These are phyloP conservation scores for Hemichromis elongatus DNA, from an alignment of 2,113 vertebrate species.

Conservation along the genomic window DNA sequence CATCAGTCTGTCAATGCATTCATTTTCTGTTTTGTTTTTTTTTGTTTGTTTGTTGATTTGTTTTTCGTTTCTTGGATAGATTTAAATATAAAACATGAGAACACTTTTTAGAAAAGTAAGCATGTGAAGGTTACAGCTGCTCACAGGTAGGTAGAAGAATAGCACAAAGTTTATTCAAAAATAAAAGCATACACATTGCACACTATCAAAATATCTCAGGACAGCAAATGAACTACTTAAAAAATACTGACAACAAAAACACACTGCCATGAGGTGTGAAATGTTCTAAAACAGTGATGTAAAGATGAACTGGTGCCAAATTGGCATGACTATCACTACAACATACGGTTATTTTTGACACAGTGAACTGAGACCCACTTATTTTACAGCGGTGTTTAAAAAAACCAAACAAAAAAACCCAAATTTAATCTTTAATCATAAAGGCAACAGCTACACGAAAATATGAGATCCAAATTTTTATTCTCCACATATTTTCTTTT, in stretches of 20 bases:
- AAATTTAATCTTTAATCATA: neutral
- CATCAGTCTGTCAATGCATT: neutral
- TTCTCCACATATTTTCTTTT: neutral
- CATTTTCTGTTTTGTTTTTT: neutral
- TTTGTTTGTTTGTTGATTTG: too few relatives aligned
- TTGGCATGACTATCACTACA: neutral
- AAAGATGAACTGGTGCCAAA: neutral
- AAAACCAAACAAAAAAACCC: neutral
- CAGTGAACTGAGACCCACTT: neutral
- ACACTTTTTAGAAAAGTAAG: neutral
- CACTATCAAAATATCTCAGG: conserved; percentile 24
- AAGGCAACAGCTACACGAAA: neutral
- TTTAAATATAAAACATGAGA: neutral
- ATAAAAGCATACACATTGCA: conserved; percentile 49
- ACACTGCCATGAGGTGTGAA: neutral
- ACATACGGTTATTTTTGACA: neutral
- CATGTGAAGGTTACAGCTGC: neutral
- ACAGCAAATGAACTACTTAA: neutral
- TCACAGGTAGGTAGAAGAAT: conserved; percentile 28
- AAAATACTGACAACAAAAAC: neutral
- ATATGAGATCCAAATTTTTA: neutral
- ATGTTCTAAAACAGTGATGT: neutral
- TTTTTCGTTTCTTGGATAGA: neutral
- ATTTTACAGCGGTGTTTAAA: neutral
- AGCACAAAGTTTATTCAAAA: conserved; percentile 59